Evolutionary conservation across 2,888 invertebrate genomes (phyloP), one percentile per base, ranked within the genome.

Genomic region (Coenonympha arcania): DNA sequence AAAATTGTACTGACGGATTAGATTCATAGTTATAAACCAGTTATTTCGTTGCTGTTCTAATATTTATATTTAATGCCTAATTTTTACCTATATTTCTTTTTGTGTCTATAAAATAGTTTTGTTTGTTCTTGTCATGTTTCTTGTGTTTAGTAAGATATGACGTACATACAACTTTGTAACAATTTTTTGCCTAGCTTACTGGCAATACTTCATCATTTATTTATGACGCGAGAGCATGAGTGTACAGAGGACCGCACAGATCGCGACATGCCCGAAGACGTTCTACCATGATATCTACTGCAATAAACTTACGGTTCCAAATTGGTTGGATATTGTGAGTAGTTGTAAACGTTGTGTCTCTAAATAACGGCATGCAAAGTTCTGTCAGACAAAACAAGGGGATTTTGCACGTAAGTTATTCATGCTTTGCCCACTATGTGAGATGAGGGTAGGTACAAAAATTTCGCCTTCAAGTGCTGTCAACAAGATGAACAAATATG

Each of bases 361-460:
- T 33, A 1, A 36, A 30, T 48, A 41, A n/a, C 48, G 11, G 40
- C 16, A 46, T 39, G 49, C 37, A 36, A 49, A 43, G 44, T 52
- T 49, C 39, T 41, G 37, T 49, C 45, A 48, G 34, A 37, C 41
- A 48, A 48, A 52, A 50, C 44, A 54, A 50, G 48, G 51, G 41
- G 31, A 44, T 37, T 46, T 37, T 45, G 18, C 20, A 37, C 28
- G 46, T 56, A 52, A 56, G 42, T 54, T 56, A 56, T 56, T 56
- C 54, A 56, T 40, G 49, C 30, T 24, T 33, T 37, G 51, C 47
- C 54, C 52, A 54, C 51, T 52, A 43, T 51, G 40, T 24, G 47
- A 46, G 48, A 54, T 54, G 48, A 54, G 54, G 44, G 47, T 47
- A 37, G 39, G 6, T 15, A 39, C 43, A 45, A 42, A 51, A 52